phyloP scores from a whole-genome alignment of 2,888 invertebrate genomes.

The Strigamia transsilvanica region DNA sequence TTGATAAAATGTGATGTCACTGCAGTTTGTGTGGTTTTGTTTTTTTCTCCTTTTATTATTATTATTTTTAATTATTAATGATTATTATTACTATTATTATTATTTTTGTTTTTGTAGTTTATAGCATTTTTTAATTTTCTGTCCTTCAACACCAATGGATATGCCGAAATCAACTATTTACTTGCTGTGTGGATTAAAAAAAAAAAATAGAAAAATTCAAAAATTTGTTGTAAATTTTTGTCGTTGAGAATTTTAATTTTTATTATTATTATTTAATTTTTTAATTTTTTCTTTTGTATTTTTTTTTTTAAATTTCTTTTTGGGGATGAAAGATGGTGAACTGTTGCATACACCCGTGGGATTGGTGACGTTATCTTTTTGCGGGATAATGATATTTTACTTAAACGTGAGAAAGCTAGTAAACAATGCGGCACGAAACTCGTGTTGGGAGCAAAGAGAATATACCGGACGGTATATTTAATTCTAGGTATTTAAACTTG shows the following conservation, averaged over 20 bases:
- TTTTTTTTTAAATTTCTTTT: not conserved
- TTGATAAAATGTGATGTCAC: constrained; percentile 20
- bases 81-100: not conserved
- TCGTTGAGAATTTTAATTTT: not conserved
- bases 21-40: not conserved
- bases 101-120: not conserved
- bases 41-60: not conserved
- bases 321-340: not conserved
- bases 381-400: not conserved
- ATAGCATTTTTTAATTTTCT: constrained; percentile 6
- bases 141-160: constrained; percentile 44
- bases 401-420: not conserved
- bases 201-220: constrained; percentile 15
- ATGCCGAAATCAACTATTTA: constrained; percentile 47
- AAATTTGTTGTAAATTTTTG: constrained; percentile 49
- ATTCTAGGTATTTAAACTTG: not conserved
- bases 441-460: not conserved
- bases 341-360: not conserved
- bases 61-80: not conserved
- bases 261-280: not conserved
- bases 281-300: not conserved
- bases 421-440: not conserved
- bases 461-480: not conserved
- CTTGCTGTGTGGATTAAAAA: constrained; percentile 49
- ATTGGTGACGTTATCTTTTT: not conserved